Base-by-base conservation (phyloP, 2,888 invertebrate genomes). In the Pheosia tremula region DNA sequence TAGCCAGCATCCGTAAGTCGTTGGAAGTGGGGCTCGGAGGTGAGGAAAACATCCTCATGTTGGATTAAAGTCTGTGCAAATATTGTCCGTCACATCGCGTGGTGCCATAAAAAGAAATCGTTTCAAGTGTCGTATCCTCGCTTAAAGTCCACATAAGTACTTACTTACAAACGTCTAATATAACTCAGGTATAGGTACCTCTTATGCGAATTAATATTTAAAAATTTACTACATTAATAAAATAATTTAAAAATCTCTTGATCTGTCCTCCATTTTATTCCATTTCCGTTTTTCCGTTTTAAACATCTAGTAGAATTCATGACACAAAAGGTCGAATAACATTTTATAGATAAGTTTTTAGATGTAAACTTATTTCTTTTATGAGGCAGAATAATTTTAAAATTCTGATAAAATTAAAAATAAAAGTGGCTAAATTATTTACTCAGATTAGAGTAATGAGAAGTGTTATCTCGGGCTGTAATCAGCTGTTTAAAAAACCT, bases 1-100 rank as follows among this genome's bases (percentile, higher is more conserved):
- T 64, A 45, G n/a, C 60, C 54, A 49, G 61, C 52, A 64, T 39
- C 39, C 58, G 58, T 62, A 45, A 60, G 36, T 45, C 37, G 9
- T 65, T 38, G 57, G 61, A 72, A 75, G 64, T 69, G 61, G 56
- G 60, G 60, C 57, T 63, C 60, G 61, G 61, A 61, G 56, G 53
- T 9, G 54, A 59, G 59, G 59, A 59, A 64, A 67, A 63, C 56
- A 57, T 54, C 53, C 55, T 69, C 57, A 60, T n/a, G 50, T 55
- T 45, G 63, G 62, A 73, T 73, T 69, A 75, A 67, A 74, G 66
- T 66, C 68, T 54, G 54, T 59, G 71, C 63, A 74, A 74, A 76
- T 74, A 76, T 74, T 70, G 63, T 38, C 49, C 37, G 57, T 66
- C 59, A 63, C 56, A 72, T 60, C 56, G 58, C 10, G 53, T 63